Percentiles rank a stretch among this genome's conserved stretches.
Conservation (phyloP, 2,888 invertebrate genomes). For the Diploptera punctata region DNA sequence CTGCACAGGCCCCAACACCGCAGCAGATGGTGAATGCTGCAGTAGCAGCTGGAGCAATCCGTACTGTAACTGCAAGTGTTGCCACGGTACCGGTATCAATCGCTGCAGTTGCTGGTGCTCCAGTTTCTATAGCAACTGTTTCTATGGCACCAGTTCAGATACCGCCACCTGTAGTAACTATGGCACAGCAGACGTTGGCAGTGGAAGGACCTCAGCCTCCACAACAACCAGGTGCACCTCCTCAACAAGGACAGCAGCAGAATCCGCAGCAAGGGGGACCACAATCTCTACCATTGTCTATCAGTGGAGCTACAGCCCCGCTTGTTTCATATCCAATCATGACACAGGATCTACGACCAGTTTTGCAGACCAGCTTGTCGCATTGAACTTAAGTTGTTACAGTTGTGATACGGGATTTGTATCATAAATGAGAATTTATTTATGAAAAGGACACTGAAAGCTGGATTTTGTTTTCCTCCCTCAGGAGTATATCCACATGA, state of each 20-base stretch:
- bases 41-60: conserved; percentile 54
- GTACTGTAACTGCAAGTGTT: conserved; percentile 65
- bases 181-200: conserved; percentile 58
- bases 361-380: conserved; percentile 49
- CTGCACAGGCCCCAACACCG: conserved; percentile 53
- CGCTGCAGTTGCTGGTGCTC: conserved; percentile 64
- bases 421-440: no score
- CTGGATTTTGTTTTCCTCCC: no score
- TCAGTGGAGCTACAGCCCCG: conserved; percentile 58
- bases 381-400: conserved; percentile 30
- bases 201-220: conserved; percentile 53
- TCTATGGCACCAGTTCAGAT: conserved; percentile 63
- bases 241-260: conserved; percentile 48
- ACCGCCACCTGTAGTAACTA: conserved; percentile 65
- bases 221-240: conserved; percentile 50
- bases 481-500: no score
- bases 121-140: conserved; percentile 64
- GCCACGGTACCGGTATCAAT: conserved; percentile 67
- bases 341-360: conserved; percentile 60
- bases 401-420: no score
- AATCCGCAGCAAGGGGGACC: conserved; percentile 55
- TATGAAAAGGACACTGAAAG: no score
- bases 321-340: conserved; percentile 71
- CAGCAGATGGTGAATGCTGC: conserved; percentile 58
- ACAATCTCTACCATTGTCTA: conserved; percentile 64